Base-by-base conservation (phyloP, 2,888 invertebrate species). In the Macropis europaea region DNA sequence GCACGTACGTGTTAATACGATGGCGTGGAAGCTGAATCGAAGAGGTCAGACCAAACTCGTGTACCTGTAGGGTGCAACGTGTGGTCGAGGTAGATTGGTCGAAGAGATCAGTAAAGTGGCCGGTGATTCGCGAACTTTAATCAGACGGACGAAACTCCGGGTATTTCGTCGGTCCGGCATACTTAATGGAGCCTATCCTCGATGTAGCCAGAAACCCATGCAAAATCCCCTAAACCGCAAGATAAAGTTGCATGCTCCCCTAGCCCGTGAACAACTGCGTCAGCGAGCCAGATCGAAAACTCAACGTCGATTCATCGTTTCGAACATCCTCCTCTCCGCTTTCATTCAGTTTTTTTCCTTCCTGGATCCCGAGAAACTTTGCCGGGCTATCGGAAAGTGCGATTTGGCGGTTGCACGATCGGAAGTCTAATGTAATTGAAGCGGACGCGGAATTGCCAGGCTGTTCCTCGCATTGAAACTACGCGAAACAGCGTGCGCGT, bases 121-220 rank as follows among this genome's bases (percentile, higher is more conserved):
- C 56, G 56, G 74, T 47, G 66, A 69, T 81, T 77, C 69, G 66
- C 40, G 68, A 82, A 85, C 82, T 85, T 80, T 82, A 82, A 85
- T 85, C 82, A 82, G 74, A 72, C 76, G 54, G 73, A 53, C 60
- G 64, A 64, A 84, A 81, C 79, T 76, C 54, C 17, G 19, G 24
- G 42, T 67, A 43, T 53, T 63, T 36, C 50, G 34, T 34, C 36
- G 73, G 66, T 64, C 60, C 73, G 52, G 57, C 38, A 62, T 74
- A 76, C 63, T 82, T 84, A 80, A 84, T 80, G 81, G 74, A 73
- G 56, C 67, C 71, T 63, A 72, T 70, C 70, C 66, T 32, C 28
- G 72, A 68, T 68, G 70, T 45, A 61, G 63, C 66, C 66, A 17
- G 76, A 72, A 82, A 78, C 73, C 71, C 53, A 40, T 56, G 69